phyloP scores from a whole-genome alignment of 1,140 invertebrate species.

The Pissodes strobi region DNA sequence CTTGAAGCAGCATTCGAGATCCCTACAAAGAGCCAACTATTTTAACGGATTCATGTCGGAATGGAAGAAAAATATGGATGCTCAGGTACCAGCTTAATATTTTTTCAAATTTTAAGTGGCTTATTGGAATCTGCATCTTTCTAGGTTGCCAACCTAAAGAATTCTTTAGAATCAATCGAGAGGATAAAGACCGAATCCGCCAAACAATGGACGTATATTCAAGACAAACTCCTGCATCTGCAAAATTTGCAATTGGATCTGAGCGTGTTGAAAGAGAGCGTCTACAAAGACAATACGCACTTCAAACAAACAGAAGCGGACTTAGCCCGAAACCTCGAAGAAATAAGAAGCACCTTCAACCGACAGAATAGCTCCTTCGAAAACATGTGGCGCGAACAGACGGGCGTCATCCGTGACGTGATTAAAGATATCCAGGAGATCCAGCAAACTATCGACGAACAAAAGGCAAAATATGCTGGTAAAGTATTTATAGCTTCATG shows the following conservation, averaged over 20 bases:
- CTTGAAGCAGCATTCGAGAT: conserved; percentile 9
- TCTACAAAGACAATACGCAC: conserved; percentile 62
- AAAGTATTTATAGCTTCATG: neutral
- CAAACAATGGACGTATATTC: conserved; percentile 4
- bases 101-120: neutral
- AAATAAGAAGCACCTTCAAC: conserved; percentile 63
- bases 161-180: neutral
- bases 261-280: conserved; percentile 61
- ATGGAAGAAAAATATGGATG: conserved; percentile 24
- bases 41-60: conserved; percentile 6
- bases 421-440: conserved; percentile 54
- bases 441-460: conserved; percentile 51
- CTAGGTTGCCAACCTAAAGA: conserved; percentile 4
- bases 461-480: conserved; percentile 21
- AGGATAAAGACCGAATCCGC: conserved; percentile 6
- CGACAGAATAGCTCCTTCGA: conserved; percentile 52
- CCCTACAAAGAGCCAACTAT: conserved; percentile 17
- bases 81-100: neutral
- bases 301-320: conserved; percentile 61
- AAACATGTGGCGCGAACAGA: conserved; percentile 54
- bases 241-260: conserved; percentile 61
- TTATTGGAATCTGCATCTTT: neutral
- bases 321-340: conserved; percentile 64
- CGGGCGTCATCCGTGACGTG: conserved; percentile 48
- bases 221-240: conserved; percentile 21